Base-by-base conservation (phyloP, 2,113 vertebrate species). In the Trichechus manatus region DNA sequence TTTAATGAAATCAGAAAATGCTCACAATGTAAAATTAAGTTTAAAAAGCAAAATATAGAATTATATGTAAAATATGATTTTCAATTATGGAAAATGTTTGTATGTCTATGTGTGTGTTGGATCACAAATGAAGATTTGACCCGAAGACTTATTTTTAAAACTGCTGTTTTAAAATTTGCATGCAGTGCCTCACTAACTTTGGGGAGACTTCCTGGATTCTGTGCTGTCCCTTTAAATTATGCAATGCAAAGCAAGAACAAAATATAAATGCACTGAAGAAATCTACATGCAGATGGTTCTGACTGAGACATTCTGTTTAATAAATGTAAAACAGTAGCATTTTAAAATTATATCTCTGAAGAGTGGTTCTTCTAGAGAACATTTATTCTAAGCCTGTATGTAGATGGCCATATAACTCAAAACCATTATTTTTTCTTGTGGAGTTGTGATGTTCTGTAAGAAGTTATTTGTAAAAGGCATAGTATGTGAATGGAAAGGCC, bases 71-170 rank as follows among this genome's bases (percentile, higher is more conserved):
- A 83, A 64, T 44, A 22, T 56, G 19, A 64, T 95, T 83, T 96
- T 61, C 31, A 79, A 74, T 42, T 90, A 80, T 87, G 63, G 44
- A 75, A 92, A 75, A 29, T 31, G 19, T 87, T 8, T 89, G 27
- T 61, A 10, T 66, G 33, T 89, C 14, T 33, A 7, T 83, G 4
- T 89, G 20, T 84, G 15, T 74, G 17, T 61, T 53, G 17, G 50
- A 47, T 90, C 56, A 87, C 68, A 92, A 74, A 68, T 66, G 47
- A 77, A 50, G 10, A 93, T 68, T 70, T 80, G 78, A 79, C n/a
- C 80, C 88, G n/a, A 95, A 82, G 36, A 64, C 22, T 89, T 44
- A 87, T 44, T 94, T 93, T 88, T 27, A 64, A 91, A 93, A 70
- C 15, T 23, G 20, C 39, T 70, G 15, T 81, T 88, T 85, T 39